Percentiles rank a stretch among this genome's conserved stretches.
These are phyloP conservation scores for Chiloscyllium plagiosum DNA, from an alignment of 2,113 vertebrate genomes.

Conservation along the genomic window DNA sequence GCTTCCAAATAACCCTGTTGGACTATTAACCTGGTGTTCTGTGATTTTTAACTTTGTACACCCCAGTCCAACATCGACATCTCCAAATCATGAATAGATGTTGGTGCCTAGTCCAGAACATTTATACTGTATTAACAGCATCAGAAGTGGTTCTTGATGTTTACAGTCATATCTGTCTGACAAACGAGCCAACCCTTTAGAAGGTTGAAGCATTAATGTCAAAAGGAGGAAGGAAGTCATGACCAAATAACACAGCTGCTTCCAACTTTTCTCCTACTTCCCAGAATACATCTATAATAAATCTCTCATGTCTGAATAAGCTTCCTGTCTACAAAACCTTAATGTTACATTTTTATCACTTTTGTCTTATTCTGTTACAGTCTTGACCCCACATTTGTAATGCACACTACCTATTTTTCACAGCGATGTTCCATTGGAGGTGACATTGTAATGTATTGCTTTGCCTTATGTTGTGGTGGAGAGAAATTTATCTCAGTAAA, in stretches of 20 bases:
- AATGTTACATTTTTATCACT: neutral
- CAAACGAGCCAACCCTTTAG: neutral
- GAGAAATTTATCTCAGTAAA: neutral
- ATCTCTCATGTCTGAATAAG: neutral
- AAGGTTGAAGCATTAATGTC: neutral
- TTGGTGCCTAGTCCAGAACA: neutral
- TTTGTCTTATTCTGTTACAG: neutral
- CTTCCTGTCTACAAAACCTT: neutral
- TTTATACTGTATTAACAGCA: neutral
- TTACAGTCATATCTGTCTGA: neutral
- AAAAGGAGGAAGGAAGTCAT: constrained; percentile 17
- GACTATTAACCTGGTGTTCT: too few species aligned
- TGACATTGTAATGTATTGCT: neutral
- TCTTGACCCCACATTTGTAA: neutral
- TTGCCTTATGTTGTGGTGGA: neutral
- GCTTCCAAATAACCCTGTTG: too few species aligned
- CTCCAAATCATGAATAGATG: neutral
- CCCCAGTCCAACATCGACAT: too few species aligned
- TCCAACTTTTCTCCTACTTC: neutral
- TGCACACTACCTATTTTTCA: neutral
- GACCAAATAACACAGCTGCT: neutral
- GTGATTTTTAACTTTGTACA: too few species aligned
- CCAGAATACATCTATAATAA: neutral
- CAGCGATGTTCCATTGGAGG: neutral
- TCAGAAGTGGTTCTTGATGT: neutral